phyloP scores from a whole-genome alignment of 2,797 vertebrate species.

The Leptoclinus maculatus region DNA sequence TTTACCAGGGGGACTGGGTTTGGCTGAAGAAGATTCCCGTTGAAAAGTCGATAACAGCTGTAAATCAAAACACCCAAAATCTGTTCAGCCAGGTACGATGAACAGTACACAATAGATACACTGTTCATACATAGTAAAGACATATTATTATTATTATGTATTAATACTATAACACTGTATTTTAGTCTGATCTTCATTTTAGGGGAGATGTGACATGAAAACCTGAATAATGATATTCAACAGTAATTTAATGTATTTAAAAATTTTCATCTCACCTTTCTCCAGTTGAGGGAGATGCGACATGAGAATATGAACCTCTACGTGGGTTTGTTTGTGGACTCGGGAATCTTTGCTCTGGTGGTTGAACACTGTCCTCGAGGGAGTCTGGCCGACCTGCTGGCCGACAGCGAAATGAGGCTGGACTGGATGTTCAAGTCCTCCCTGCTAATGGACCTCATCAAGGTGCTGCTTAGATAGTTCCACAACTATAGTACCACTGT shows the following conservation, averaged over 20 bases:
- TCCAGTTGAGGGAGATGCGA: slow-evolving; percentile 87
- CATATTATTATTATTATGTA: background rate
- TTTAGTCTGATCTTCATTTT: background rate
- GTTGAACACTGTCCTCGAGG: slow-evolving; percentile 89
- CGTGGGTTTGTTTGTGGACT: slow-evolving; percentile 88
- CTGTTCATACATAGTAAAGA: background rate
- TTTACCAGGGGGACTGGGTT: slow-evolving; percentile 80
- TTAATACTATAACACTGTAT: background rate
- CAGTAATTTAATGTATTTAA: background rate
- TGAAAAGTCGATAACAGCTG: slow-evolving; percentile 43
- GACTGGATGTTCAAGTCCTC: slow-evolving; percentile 95
- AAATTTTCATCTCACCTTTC: background rate
- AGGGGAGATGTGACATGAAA: background rate
- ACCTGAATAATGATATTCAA: background rate
- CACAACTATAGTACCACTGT: background rate
- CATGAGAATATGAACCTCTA: slow-evolving; percentile 91
- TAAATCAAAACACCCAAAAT: slow-evolving; percentile 61
- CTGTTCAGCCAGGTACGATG: slow-evolving; percentile 64
- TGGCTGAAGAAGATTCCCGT: slow-evolving; percentile 83
- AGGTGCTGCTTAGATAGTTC: slow-evolving; percentile 72
- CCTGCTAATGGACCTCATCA: slow-evolving; percentile 90
- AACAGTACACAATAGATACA: background rate
- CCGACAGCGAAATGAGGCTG: slow-evolving; percentile 86
- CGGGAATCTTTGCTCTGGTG: slow-evolving; percentile 87
- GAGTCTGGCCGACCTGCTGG: slow-evolving; percentile 89